Conservation (phyloP, 2,888 invertebrate genomes). For the Agonum fuliginosum region DNA sequence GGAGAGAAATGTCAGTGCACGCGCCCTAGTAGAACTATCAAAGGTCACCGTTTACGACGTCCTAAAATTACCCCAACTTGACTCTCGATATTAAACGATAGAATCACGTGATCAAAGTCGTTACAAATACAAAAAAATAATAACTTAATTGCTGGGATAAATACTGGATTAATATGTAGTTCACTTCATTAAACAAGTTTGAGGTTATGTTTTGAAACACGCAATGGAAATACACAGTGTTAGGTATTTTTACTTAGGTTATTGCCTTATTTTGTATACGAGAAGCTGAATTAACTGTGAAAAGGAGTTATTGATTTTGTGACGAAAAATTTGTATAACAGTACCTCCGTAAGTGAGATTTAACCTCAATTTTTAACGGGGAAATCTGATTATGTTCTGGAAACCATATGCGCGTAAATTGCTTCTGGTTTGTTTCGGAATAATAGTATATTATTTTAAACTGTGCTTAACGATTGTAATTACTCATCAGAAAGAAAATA, state of each 20-base stretch:
- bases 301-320: neutral
- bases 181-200: conserved; percentile 39
- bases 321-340: neutral
- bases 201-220: conserved; percentile 40
- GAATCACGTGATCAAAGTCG: conserved; percentile 47
- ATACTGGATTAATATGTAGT: conserved; percentile 45
- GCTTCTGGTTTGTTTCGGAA: too few species aligned
- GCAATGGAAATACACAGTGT: conserved; percentile 12
- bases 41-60: conserved; percentile 48
- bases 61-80: conserved; percentile 3
- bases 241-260: neutral
- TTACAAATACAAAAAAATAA: conserved; percentile 50
- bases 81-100: conserved; percentile 5
- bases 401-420: too few species aligned
- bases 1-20: conserved; percentile 40
- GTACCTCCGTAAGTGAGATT: neutral
- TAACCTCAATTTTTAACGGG: neutral
- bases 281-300: neutral
- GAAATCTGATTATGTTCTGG: too few species aligned
- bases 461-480: too few species aligned
- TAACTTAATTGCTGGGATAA: conserved; percentile 48
- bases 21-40: neutral
- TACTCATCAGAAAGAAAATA: too few species aligned
- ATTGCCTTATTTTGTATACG: neutral
- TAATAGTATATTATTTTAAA: too few species aligned